Percentiles rank a stretch among this genome's conserved stretches.
These are phyloP conservation scores for Lysandra coridon DNA, from an alignment of 2,888 invertebrate genomes.

Conservation along the genomic window DNA sequence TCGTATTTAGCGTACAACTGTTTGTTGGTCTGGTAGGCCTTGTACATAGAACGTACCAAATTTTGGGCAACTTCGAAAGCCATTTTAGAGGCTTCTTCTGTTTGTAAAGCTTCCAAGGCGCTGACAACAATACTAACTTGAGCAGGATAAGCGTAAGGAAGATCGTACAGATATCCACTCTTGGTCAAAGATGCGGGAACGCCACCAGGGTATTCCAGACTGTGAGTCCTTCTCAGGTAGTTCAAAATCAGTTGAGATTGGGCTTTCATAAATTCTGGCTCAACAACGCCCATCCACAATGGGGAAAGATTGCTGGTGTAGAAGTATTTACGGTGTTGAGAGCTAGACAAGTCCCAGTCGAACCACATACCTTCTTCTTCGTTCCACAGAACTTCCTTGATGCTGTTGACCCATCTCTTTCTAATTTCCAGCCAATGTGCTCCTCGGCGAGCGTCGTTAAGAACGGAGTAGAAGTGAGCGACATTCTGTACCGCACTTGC, in stretches of 20 bases:
- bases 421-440: constrained; percentile 77
- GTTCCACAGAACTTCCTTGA: constrained; percentile 87
- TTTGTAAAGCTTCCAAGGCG: constrained; percentile 82
- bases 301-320: constrained; percentile 87
- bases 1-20: constrained; percentile 88
- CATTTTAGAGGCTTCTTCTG: constrained; percentile 78
- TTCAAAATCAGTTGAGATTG: constrained; percentile 75
- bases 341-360: constrained; percentile 84
- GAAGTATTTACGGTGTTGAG: constrained; percentile 82
- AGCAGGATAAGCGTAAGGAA: constrained; percentile 93
- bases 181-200: constrained; percentile 84
- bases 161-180: constrained; percentile 89
- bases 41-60: constrained; percentile 86
- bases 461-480: constrained; percentile 78
- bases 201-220: constrained; percentile 82
- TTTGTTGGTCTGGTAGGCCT: constrained; percentile 76
- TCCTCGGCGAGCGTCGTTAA: constrained; percentile 72
- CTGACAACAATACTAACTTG: constrained; percentile 88
- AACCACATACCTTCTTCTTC: constrained; percentile 89
- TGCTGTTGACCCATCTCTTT: constrained; percentile 79
- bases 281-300: constrained; percentile 85
- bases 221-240: constrained; percentile 73
- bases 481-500: constrained; percentile 84
- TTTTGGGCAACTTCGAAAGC: constrained; percentile 83
- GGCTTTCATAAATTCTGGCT: constrained; percentile 51